Percentiles rank a stretch among this genome's conserved stretches.
Evolutionary conservation across 2,113 vertebrate species (phyloP).

Genomic region (Tricholaema leucomelas): DNA sequence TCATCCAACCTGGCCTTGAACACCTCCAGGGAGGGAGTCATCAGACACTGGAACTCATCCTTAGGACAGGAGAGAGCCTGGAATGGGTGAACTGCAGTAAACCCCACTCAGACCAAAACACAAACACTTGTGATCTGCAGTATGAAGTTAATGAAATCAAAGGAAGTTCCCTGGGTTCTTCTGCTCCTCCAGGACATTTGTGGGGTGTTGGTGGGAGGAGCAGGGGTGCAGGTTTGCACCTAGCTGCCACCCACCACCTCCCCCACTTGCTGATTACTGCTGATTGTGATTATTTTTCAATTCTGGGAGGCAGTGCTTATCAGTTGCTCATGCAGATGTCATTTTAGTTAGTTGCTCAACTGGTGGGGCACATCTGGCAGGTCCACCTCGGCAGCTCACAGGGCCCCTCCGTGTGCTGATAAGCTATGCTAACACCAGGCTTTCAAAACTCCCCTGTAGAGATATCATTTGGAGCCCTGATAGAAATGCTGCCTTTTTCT

Average conservation of each 20-base stretch:
- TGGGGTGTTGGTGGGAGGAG: not conserved
- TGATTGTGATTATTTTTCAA: not conserved
- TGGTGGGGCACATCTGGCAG: not conserved
- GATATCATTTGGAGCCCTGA: not conserved
- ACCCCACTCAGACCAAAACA: not conserved
- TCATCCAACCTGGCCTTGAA: too few species aligned
- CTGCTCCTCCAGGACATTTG: not conserved
- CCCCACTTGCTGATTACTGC: not conserved
- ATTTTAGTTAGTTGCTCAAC: not conserved
- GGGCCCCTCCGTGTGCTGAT: not conserved
- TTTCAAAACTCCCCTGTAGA: not conserved
- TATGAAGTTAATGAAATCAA: not conserved
- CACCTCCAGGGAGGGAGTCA: too few species aligned
- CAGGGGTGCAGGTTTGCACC: not conserved
- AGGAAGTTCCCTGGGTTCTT: not conserved
- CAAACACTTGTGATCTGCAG: not conserved
- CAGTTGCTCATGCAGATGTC: not conserved
- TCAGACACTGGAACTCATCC: not conserved
- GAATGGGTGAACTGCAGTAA: not conserved
- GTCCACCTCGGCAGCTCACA: not conserved
- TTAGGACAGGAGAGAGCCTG: not conserved
- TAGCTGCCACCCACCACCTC: rapidly evolving
- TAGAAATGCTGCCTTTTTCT: not conserved
- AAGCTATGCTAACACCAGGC: not conserved
- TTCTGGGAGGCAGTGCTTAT: constrained; percentile 7